These are phyloP conservation scores for Pedetes capensis DNA, from an alignment of 2,113 vertebrate genomes.

Conservation along the genomic window DNA sequence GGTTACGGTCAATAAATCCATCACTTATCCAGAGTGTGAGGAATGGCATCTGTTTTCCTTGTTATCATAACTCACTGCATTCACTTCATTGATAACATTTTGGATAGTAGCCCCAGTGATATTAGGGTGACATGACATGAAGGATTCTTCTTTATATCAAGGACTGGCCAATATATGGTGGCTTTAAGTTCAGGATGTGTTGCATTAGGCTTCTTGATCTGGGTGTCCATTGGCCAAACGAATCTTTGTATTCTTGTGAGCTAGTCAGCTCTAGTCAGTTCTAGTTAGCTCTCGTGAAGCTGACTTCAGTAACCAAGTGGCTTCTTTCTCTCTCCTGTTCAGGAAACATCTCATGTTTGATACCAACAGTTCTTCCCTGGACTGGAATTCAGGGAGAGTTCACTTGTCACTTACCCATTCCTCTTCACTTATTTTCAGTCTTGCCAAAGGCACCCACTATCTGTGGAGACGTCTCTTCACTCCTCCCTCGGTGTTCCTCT, in stretches of 20 bases:
- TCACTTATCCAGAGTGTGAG: background rate
- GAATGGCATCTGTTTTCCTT: conserved; percentile 87
- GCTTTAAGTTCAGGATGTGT: conserved; percentile 93
- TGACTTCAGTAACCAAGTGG: conserved; percentile 93
- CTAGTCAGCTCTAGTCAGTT: no score
- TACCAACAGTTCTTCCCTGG: conserved; percentile 92
- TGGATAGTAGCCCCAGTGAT: conserved; percentile 91
- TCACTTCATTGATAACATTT: conserved; percentile 90
- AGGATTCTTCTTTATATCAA: conserved; percentile 94
- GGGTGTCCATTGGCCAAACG: conserved; percentile 92
- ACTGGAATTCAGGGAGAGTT: conserved; percentile 92
- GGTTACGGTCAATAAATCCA: background rate
- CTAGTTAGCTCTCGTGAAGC: no score
- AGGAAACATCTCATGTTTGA: conserved; percentile 92
- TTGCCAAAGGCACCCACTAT: conserved; percentile 92
- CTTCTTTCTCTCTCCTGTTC: conserved; percentile 92
- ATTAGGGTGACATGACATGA: conserved; percentile 95
- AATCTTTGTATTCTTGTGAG: conserved; percentile 94
- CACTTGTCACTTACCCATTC: conserved; percentile 90
- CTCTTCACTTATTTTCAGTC: conserved; percentile 96
- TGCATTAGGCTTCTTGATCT: conserved; percentile 93
- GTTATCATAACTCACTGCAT: conserved; percentile 91
- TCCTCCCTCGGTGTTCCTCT: conserved; percentile 91
- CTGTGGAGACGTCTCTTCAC: conserved; percentile 90
- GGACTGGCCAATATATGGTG: conserved; percentile 91